Base-by-base conservation (phyloP, 2,797 vertebrate genomes). In the Anguilla marmorata region DNA sequence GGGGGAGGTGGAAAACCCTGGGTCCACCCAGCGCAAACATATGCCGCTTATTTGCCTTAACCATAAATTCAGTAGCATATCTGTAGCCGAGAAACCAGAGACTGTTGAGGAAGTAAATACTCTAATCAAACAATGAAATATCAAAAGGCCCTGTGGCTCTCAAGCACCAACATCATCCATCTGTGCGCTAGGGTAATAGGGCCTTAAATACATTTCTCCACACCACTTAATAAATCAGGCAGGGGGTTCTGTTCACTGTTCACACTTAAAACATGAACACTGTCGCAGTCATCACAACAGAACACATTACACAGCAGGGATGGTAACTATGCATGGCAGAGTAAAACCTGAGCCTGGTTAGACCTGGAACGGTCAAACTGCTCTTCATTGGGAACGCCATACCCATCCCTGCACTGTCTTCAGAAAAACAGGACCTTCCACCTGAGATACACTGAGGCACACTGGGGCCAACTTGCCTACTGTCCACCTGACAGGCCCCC, bases 401-500 rank as follows among this genome's bases (percentile, higher is more conserved):
- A 69, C 27, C 63, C 63, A 69, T n/a, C 63, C 63, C 63, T 21
- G 58, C 21, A 63, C 58, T 11, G 6, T 27, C n/a, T 58, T 58
- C 56, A 58, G 9, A 69, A 69, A 69, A n/a, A 69, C 63, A 27
- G 14, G 56, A 16, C 56, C 56, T 24, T 21, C 7, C 21, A 85
- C 4, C 27, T 37, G 30, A 16, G 37, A 14, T 54, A 27, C n/a
- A 54, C 3, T 4, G 5, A 80, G 45, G 48, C 24, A 50, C 19
- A 30, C 3, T 11, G 19, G n/a, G 24, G 21, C 6, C 0, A 16
- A 93, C 95, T 94, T 93, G 96, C 98, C 93, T 95, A 37, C 88
- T 93, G 0, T 96, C 92, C 0, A 97, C 94, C 92, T 99, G 98
- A 91, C 98, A 99, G 0, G 97, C 97, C 21, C 97, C 98, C 0